Evolutionary conservation across 1,140 invertebrate species (phyloP), one percentile per base, ranked within the genome.

Genomic region (Drosophila guanche): DNA sequence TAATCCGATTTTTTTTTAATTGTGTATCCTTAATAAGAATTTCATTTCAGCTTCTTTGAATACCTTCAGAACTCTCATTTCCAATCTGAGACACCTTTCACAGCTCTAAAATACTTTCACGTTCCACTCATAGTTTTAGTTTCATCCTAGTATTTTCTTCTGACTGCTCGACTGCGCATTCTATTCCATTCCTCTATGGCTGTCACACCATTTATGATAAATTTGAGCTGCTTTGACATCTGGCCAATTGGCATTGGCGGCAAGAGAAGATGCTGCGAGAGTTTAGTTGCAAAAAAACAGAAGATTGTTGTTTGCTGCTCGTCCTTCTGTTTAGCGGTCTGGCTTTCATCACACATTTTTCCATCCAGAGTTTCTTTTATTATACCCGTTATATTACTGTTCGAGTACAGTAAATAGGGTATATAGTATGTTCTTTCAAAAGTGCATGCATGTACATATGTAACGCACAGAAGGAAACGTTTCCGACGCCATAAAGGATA

Each of bases 161-260:
- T 42, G 65, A 10, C 14, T 16, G n/a, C 48, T 42, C 25, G 33
- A 27, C 62, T 48, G 12, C 5, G 42, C 33, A 4, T 37, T 4
- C 33, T 4, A 37, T 37, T 4, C 33, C 33, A 37, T 37, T 12
- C 33, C 33, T 27, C 25, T 37, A 37, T 33, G 25, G 4, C 48
- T 72, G 67, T 75, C 71, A 75, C 48, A 54, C 54, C 22, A 29
- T 59, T 61, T 65, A 76, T 76, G 74, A 76, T 76, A 65, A 76
- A 69, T 76, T 76, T 76, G 47, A 47, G 70, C 45, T 57, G 51
- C 54, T 75, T 65, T 79, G 45, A 75, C 72, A 79, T 79, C 71
- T 81, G 66, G 56, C 73, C 73, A 80, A 80, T 81, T 80, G 77
- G 62, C 78, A 71, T 71, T 66, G 66, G 43, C 27, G n/a, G n/a